These are phyloP conservation scores for Clanis bilineata DNA, from an alignment of 2,888 invertebrate species.

Conservation along the genomic window DNA sequence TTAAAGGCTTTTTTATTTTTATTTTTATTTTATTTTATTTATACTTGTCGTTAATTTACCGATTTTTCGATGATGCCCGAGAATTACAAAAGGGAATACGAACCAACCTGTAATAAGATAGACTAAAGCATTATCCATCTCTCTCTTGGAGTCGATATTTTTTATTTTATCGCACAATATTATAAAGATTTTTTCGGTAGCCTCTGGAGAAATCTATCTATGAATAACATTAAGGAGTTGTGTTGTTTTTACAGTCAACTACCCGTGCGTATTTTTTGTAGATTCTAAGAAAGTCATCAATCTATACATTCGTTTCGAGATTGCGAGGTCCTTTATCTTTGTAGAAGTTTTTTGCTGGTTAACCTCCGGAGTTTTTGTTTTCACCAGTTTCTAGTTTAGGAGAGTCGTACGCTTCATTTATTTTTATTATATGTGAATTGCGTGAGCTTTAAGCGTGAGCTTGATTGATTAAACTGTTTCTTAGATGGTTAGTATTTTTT, in stretches of 20 bases:
- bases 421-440: background rate
- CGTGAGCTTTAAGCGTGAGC: constrained; percentile 6
- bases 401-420: background rate
- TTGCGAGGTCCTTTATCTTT: constrained; percentile 1
- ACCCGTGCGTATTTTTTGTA: background rate
- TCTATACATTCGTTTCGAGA: background rate
- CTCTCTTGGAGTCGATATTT: too few relatives aligned
- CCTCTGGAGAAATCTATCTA: background rate
- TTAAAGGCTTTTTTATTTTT: too few relatives aligned
- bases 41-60: too few relatives aligned
- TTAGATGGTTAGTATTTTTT: background rate
- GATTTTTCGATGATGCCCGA: too few relatives aligned
- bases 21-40: too few relatives aligned
- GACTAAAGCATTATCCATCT: too few relatives aligned
- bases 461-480: background rate
- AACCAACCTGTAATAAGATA: too few relatives aligned
- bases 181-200: too few relatives aligned
- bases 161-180: too few relatives aligned
- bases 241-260: background rate
- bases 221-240: constrained; percentile 2
- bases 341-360: constrained; percentile 12
- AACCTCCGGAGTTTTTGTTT: background rate
- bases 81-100: too few relatives aligned
- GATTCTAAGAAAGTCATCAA: constrained; percentile 9
- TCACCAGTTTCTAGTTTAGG: constrained; percentile 2